These are phyloP conservation scores for Cacoxenus indagator DNA, from an alignment of 2,888 invertebrate genomes.

Conservation along the genomic window DNA sequence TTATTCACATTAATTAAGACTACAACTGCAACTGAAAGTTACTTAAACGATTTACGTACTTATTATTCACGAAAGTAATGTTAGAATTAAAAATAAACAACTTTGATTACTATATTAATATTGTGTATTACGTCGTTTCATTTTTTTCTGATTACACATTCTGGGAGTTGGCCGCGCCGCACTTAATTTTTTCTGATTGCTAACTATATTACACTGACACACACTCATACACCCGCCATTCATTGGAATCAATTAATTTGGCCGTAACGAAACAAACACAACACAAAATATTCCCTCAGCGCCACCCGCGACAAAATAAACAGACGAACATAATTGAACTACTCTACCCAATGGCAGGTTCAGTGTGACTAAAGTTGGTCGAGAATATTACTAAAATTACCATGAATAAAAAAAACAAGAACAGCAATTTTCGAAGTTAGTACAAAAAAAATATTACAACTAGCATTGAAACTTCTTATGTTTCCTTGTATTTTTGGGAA, in stretches of 20 bases:
- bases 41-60: too few species aligned
- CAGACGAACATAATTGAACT: too few species aligned
- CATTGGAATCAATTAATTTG: conserved; percentile 23
- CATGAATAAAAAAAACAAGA: too few species aligned
- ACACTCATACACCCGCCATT: conserved; percentile 37
- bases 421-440: too few species aligned
- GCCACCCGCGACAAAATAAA: not conserved
- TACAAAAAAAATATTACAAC: too few species aligned
- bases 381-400: too few species aligned
- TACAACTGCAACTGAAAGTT: too few species aligned
- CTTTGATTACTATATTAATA: conserved; percentile 29
- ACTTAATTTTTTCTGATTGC: conserved; percentile 33
- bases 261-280: conserved; percentile 19
- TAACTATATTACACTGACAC: conserved; percentile 46
- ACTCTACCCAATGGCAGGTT: too few species aligned
- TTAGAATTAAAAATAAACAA: conserved; percentile 38
- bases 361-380: too few species aligned
- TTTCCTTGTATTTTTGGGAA: too few species aligned
- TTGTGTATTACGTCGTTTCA: not conserved
- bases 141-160: conserved; percentile 44
- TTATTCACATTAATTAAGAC: conserved; percentile 30
- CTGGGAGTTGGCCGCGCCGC: conserved; percentile 59
- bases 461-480: too few species aligned
- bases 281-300: not conserved
- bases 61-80: not conserved